phyloP scores from a whole-genome alignment of 2,113 vertebrate genomes.

The Rynchops niger region DNA sequence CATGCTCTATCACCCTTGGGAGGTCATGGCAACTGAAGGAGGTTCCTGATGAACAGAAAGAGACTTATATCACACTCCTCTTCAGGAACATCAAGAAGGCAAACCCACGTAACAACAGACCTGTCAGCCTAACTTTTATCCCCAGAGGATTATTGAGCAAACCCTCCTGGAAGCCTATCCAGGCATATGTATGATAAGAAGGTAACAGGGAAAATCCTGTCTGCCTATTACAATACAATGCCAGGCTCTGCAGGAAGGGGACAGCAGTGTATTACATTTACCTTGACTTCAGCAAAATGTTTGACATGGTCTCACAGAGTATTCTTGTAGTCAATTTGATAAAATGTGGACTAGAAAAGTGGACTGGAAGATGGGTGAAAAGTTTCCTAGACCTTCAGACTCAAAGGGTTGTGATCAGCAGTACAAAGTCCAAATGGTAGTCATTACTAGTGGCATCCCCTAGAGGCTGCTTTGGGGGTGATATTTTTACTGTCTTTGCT shows the following conservation, averaged over 20 bases:
- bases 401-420: neutral
- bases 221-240: neutral
- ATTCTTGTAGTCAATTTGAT: neutral
- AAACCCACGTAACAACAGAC: neutral
- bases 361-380: neutral
- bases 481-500: neutral
- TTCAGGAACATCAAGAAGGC: neutral
- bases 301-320: neutral
- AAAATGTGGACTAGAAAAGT: neutral
- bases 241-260: neutral
- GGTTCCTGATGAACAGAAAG: neutral
- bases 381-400: neutral
- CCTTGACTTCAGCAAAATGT: neutral
- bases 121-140: neutral
- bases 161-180: neutral
- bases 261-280: neutral
- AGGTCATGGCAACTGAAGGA: neutral
- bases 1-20: neutral
- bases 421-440: neutral
- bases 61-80: neutral
- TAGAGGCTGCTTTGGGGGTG: neutral
- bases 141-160: neutral
- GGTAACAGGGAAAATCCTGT: neutral
- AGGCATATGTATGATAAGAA: neutral
- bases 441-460: neutral